These are phyloP conservation scores for Steromphala cineraria DNA, from an alignment of 2,888 invertebrate species.

Conservation along the genomic window DNA sequence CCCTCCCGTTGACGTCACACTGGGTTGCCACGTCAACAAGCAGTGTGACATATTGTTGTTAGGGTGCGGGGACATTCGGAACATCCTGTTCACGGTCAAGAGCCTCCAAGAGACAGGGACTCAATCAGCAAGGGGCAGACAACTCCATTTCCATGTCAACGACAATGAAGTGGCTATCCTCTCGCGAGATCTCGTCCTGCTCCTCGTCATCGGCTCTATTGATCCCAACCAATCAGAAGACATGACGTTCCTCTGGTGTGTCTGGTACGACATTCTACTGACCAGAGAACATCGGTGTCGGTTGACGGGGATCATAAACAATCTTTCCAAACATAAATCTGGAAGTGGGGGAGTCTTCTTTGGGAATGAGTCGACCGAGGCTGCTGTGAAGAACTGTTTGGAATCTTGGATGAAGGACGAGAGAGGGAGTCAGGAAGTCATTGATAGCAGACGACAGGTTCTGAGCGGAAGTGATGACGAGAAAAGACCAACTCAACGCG, in stretches of 20 bases:
- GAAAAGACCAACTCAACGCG: too few relatives aligned
- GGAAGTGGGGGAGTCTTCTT: too few relatives aligned
- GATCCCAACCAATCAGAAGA: not conserved
- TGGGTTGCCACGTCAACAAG: not conserved
- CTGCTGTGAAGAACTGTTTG: too few relatives aligned
- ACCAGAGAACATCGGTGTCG: not conserved
- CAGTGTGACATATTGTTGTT: not conserved
- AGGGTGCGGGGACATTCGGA: constrained; percentile 1
- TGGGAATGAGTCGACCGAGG: too few relatives aligned
- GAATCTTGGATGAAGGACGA: too few relatives aligned
- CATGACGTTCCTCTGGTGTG: not conserved
- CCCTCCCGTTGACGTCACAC: not conserved
- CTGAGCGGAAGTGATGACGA: too few relatives aligned
- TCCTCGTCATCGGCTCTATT: not conserved
- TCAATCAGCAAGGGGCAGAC: not conserved
- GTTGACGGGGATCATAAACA: not conserved
- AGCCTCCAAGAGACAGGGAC: not conserved
- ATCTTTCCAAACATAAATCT: not conserved
- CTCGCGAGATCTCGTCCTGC: not conserved
- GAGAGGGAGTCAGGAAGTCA: too few relatives aligned
- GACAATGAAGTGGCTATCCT: not conserved
- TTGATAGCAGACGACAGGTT: too few relatives aligned
- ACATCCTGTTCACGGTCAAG: not conserved
- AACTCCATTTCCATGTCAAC: not conserved
- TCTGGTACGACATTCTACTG: not conserved